Conservation (phyloP, 2,888 invertebrate species). For the Geotrupes spiniger region DNA sequence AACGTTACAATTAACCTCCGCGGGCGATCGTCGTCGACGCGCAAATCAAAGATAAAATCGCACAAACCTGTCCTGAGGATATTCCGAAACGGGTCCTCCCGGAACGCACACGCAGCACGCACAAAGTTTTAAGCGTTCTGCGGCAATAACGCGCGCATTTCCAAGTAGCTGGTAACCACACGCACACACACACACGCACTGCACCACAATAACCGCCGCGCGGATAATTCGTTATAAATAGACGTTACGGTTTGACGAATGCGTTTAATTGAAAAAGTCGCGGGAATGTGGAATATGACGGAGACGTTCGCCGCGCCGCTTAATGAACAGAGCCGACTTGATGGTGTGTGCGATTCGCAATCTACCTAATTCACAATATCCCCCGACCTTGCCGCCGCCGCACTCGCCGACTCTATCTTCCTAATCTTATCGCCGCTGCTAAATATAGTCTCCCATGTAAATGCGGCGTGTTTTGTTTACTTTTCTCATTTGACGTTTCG, state of each 20-base stretch:
- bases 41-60: no score
- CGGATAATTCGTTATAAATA: constrained; percentile 3
- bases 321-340: constrained; percentile 10
- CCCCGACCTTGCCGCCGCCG: constrained; percentile 37
- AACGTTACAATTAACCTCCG: no score
- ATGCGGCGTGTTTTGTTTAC: constrained; percentile 10
- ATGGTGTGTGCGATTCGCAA: constrained; percentile 12
- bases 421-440: constrained; percentile 45
- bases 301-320: constrained; percentile 3
- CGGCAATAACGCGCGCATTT: background rate
- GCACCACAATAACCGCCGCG: no score
- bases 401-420: constrained; percentile 2
- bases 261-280: constrained; percentile 5
- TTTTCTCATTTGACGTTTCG: constrained; percentile 13
- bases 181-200: no score
- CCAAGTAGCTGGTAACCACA: no score
- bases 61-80: no score
- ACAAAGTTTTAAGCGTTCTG: no score
- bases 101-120: no score
- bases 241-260: constrained; percentile 13
- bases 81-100: no score
- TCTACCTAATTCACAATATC: constrained; percentile 20
- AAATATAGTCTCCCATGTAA: constrained; percentile 34
- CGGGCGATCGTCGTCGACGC: no score
- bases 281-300: no score